Percentiles rank a stretch among this genome's conserved stretches.
phyloP scores from a whole-genome alignment of 1,140 invertebrate genomes.

The Stratiolaelaps scimitus region DNA sequence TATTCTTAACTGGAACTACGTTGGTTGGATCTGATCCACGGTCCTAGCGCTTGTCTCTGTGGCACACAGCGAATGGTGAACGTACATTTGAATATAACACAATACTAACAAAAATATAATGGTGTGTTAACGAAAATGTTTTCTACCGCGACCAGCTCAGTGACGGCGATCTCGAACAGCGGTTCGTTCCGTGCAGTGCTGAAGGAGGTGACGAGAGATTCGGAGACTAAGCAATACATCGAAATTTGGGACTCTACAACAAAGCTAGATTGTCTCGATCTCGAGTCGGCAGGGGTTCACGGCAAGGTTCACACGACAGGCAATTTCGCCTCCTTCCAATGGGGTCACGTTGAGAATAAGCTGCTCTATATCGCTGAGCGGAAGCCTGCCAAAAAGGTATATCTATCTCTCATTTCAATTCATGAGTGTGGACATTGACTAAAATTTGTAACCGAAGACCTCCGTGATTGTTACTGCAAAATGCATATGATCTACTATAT shows the following conservation, averaged over 20 bases:
- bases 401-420: no score
- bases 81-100: no score
- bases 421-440: no score
- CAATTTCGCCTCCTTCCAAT: constrained; percentile 15
- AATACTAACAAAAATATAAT: no score
- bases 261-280: constrained; percentile 15
- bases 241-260: constrained; percentile 23
- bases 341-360: constrained; percentile 22
- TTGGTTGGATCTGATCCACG: no score
- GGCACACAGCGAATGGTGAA: background rate
- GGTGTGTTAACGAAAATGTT: no score
- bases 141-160: background rate
- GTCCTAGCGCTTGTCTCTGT: no score
- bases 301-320: constrained; percentile 16
- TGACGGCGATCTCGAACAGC: constrained; percentile 18
- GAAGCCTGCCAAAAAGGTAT: constrained; percentile 19
- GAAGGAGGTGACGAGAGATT: background rate
- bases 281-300: constrained; percentile 7
- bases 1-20: no score
- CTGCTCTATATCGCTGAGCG: constrained; percentile 15
- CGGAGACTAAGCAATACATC: constrained; percentile 14
- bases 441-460: no score
- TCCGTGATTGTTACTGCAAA: no score
- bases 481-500: no score
- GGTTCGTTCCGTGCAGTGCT: constrained; percentile 17